phyloP scores from a whole-genome alignment of 2,888 invertebrate species.

The Cerceris rybyensis region DNA sequence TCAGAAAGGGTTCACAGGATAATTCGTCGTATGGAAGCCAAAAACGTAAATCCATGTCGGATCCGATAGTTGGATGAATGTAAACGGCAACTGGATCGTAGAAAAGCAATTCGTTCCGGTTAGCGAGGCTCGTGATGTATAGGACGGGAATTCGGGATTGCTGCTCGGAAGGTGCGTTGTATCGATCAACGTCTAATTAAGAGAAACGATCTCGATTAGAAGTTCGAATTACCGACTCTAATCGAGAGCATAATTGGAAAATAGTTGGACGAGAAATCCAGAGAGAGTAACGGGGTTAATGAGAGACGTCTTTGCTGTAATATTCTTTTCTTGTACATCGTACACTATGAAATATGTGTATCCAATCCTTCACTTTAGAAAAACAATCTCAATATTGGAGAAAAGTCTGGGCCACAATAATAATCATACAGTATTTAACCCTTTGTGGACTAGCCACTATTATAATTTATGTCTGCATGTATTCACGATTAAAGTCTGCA shows the following conservation, averaged over 20 bases:
- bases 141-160: not conserved
- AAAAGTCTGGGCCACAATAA: too few relatives aligned
- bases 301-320: too few relatives aligned
- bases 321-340: too few relatives aligned
- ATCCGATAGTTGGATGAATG: constrained; percentile 29
- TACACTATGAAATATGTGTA: too few relatives aligned
- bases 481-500: too few relatives aligned
- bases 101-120: constrained; percentile 33
- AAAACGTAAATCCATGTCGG: constrained; percentile 46
- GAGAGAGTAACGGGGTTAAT: too few relatives aligned
- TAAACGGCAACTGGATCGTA: constrained; percentile 26
- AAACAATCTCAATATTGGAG: too few relatives aligned
- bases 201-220: constrained; percentile 11
- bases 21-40: constrained; percentile 27
- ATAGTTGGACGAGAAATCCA: not conserved
- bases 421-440: too few relatives aligned
- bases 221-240: not conserved
- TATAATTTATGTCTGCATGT: too few relatives aligned
- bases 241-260: not conserved
- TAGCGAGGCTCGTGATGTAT: constrained; percentile 16
- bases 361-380: too few relatives aligned
- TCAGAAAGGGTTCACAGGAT: constrained; percentile 15
- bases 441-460: too few relatives aligned
- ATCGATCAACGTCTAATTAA: constrained; percentile 30
- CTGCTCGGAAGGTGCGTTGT: too few relatives aligned